Conservation (phyloP, 1,140 invertebrate species). For the Rhyacophila brunnea region DNA sequence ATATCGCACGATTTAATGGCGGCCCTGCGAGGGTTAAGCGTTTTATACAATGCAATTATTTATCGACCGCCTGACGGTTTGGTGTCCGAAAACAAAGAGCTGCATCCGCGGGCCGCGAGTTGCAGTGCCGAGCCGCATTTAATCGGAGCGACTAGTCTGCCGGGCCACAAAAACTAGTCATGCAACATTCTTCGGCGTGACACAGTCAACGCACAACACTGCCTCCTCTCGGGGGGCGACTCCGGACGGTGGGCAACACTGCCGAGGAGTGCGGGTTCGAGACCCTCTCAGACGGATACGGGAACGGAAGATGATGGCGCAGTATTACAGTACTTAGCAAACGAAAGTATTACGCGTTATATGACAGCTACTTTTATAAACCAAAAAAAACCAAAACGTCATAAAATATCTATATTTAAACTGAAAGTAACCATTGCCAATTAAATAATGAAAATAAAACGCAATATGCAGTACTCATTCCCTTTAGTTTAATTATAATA, state of each 20-base stretch:
- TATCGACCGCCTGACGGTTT: not conserved
- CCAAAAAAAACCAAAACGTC: too few species aligned
- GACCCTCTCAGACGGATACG: not conserved
- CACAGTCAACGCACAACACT: slow-evolving; percentile 14
- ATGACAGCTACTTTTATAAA: too few species aligned
- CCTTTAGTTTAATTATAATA: too few species aligned
- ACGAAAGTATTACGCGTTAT: too few species aligned
- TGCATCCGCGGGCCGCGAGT: not conserved
- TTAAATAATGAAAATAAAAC: too few species aligned
- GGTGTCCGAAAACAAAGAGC: not conserved
- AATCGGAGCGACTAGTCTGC: not conserved
- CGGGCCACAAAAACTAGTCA: slow-evolving; percentile 24
- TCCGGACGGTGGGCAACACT: not conserved
- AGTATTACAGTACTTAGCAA: too few species aligned
- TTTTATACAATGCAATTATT: not conserved
- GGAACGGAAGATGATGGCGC: too few species aligned
- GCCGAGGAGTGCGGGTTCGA: not conserved
- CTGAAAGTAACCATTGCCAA: too few species aligned
- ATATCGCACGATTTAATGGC: too few species aligned
- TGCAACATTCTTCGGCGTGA: slow-evolving; percentile 31
- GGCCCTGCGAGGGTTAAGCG: not conserved
- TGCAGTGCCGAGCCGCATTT: not conserved
- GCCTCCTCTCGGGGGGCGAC: not conserved
- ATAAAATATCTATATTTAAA: too few species aligned
- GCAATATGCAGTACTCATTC: too few species aligned